Percentiles rank a stretch among this genome's conserved stretches.
phyloP scores from a whole-genome alignment of 2,113 vertebrate species.

The Clarias batrachus region DNA sequence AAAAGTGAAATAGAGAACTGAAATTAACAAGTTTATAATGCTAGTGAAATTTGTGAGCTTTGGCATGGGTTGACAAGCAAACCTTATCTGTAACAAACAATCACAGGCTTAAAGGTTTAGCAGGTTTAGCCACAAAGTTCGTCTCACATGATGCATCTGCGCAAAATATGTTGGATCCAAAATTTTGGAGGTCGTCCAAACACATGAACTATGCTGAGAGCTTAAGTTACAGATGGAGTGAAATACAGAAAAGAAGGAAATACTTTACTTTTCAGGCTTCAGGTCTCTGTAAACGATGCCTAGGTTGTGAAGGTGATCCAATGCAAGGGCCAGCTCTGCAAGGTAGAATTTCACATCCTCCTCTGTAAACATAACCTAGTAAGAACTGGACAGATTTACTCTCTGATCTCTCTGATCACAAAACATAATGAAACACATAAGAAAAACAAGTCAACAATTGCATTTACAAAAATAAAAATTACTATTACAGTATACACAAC shows the following conservation, averaged over 20 bases:
- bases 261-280: conserved; percentile 98
- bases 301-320: conserved; percentile 97
- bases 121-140: not conserved
- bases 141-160: not conserved
- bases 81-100: not conserved
- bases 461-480: conserved; percentile 33
- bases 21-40: not conserved
- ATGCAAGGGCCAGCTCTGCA: conserved; percentile 97
- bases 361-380: conserved; percentile 99
- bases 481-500: not conserved
- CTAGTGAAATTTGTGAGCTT: not conserved
- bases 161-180: not conserved
- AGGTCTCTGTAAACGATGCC: conserved; percentile 99
- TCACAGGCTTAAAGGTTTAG: not conserved
- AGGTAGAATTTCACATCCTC: conserved; percentile 99
- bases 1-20: not conserved
- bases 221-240: not conserved
- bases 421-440: conserved; percentile 51
- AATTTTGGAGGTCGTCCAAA: not conserved
- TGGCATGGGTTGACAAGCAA: not conserved
- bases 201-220: not conserved
- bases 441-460: conserved; percentile 24
- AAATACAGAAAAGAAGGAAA: not conserved
- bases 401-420: conserved; percentile 78
- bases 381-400: conserved; percentile 96